Evolutionary conservation across 2,797 vertebrate species (phyloP).

Genomic region (Paguma larvata): DNA sequence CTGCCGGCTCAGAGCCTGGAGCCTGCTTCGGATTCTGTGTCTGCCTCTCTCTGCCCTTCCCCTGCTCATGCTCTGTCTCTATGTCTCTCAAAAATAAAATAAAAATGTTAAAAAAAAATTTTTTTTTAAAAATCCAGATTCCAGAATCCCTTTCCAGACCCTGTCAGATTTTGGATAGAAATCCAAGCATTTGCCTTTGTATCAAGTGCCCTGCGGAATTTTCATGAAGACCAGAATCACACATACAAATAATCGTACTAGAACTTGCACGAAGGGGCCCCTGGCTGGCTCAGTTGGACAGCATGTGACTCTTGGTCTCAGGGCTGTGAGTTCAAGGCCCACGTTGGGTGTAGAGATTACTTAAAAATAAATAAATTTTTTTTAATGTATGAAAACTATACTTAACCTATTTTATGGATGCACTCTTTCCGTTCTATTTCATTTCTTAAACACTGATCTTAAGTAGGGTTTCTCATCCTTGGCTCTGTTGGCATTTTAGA

Average conservation of each 20-base stretch:
- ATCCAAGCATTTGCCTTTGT: not conserved
- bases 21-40: no score
- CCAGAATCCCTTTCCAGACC: not conserved
- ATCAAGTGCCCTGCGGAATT: not conserved
- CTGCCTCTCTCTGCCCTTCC: no score
- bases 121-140: slow-evolving; percentile 9
- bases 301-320: no score
- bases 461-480: not conserved
- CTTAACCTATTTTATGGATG: not conserved
- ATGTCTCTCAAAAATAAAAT: no score
- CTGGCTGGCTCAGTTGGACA: no score
- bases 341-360: no score
- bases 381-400: not conserved
- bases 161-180: not conserved
- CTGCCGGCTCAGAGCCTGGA: no score
- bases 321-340: no score
- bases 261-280: not conserved
- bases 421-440: not conserved
- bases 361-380: no score
- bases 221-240: not conserved
- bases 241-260: not conserved
- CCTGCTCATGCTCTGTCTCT: no score
- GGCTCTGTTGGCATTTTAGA: not conserved
- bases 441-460: not conserved
- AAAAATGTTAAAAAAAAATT: no score